phyloP scores from a whole-genome alignment of 2,797 vertebrate species.

The Leptatherina wallacei region DNA sequence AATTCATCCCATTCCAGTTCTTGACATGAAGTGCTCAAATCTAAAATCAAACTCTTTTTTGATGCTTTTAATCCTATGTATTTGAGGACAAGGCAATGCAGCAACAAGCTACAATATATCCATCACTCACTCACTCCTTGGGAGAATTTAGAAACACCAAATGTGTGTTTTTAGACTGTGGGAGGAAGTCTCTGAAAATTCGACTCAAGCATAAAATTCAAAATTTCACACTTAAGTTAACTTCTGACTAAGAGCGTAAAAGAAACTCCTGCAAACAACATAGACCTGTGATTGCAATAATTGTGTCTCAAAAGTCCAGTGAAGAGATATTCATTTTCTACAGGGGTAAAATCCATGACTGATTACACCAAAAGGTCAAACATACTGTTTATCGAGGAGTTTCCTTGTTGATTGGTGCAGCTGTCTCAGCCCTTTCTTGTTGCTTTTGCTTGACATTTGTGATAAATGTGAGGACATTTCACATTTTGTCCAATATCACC shows the following conservation, averaged over 20 bases:
- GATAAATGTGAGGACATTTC: constrained; percentile 1
- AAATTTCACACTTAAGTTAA: neutral
- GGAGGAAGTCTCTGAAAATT: neutral
- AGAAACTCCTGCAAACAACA: neutral
- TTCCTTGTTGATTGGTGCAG: constrained; percentile 3
- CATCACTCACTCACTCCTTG: neutral
- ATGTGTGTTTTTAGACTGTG: neutral
- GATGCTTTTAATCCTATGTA: neutral
- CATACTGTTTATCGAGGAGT: neutral
- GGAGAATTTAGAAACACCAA: too few relatives aligned
- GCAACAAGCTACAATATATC: neutral
- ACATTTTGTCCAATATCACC: neutral
- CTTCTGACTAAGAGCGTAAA: neutral
- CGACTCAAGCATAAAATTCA: neutral
- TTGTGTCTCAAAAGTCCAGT: neutral
- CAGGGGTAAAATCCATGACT: constrained; percentile 12
- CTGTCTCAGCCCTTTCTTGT: neutral
- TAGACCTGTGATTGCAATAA: constrained; percentile 8
- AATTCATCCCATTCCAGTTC: neutral
- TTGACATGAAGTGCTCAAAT: neutral
- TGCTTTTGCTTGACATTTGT: constrained; percentile 48
- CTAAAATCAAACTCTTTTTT: neutral
- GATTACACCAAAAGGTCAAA: constrained; percentile 49
- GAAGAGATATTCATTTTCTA: constrained; percentile 2
- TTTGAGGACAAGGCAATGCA: neutral